Evolutionary conservation across 2,888 invertebrate species (phyloP).

Genomic region (Steinernema hermaphroditum): DNA sequence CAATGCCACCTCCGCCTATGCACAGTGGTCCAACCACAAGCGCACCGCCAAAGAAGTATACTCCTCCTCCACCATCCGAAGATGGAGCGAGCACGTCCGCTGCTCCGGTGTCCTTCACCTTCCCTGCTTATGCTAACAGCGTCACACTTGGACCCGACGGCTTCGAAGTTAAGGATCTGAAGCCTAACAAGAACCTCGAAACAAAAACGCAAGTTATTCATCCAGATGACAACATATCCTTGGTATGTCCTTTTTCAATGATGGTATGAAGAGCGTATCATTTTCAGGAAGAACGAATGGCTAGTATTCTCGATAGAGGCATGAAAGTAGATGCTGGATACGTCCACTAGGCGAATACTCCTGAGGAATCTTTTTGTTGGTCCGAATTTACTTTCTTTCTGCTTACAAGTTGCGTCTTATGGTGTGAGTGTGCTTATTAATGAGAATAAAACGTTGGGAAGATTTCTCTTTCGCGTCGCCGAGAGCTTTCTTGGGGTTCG

Average conservation of each 20-base stretch:
- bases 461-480: neutral
- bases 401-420: neutral
- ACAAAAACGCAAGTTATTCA: conserved; percentile 78
- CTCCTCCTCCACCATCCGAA: conserved; percentile 25
- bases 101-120: conserved; percentile 21
- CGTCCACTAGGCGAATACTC: neutral
- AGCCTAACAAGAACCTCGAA: conserved; percentile 38
- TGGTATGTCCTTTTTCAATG: conserved; percentile 69
- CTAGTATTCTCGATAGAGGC: conserved; percentile 2
- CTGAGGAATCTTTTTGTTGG: neutral
- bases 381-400: neutral
- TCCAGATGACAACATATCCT: conserved; percentile 87
- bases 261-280: neutral
- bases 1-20: conserved; percentile 38
- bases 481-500: no score
- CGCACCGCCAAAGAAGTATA: conserved; percentile 21
- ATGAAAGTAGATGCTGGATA: neutral
- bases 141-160: conserved; percentile 22
- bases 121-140: conserved; percentile 1
- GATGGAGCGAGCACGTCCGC: conserved; percentile 12
- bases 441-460: neutral
- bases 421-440: neutral
- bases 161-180: conserved; percentile 17
- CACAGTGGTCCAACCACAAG: conserved; percentile 5
- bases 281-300: conserved; percentile 54